Evolutionary conservation across 1,140 invertebrate species (phyloP).

Genomic region (Augochlora pura): DNA sequence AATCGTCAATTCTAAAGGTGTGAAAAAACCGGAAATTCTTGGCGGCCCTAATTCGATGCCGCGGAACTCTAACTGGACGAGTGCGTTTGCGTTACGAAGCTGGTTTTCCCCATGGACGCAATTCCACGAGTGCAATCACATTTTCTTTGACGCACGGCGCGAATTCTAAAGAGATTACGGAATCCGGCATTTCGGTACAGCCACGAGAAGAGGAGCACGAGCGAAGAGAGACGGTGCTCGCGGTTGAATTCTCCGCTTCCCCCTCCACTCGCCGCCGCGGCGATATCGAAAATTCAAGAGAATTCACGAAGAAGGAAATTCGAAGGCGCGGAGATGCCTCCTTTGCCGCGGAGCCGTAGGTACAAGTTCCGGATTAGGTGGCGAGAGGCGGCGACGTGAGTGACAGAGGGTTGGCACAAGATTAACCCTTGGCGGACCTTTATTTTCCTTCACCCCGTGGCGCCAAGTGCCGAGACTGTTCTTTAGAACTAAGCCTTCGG

Average conservation of each 20-base stretch:
- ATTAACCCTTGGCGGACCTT: slow-evolving; percentile 54
- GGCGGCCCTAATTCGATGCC: no score
- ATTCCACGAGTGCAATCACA: slow-evolving; percentile 8
- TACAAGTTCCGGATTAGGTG: slow-evolving; percentile 52
- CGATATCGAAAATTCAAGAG: slow-evolving; percentile 20
- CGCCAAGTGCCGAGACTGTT: slow-evolving; percentile 56
- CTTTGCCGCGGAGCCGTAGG: background rate
- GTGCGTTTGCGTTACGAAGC: background rate
- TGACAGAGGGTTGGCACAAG: slow-evolving; percentile 60
- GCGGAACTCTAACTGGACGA: no score
- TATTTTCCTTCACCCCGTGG: slow-evolving; percentile 51
- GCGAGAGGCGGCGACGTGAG: slow-evolving; percentile 45
- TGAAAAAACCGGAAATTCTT: no score
- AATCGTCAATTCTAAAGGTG: no score
- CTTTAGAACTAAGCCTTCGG: slow-evolving; percentile 56
- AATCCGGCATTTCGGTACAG: no score
- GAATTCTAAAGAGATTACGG: slow-evolving; percentile 31
- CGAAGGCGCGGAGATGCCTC: background rate
- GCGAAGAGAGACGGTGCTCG: background rate
- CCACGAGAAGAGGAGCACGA: background rate
- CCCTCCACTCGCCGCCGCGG: background rate
- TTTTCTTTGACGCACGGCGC: slow-evolving; percentile 29
- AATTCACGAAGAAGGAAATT: slow-evolving; percentile 21
- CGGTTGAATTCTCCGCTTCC: no score
- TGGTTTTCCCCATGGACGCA: slow-evolving; percentile 1